Evolutionary conservation across 2,888 invertebrate genomes (phyloP), one percentile per base, ranked within the genome.

Genomic region (Tridacna crocea): DNA sequence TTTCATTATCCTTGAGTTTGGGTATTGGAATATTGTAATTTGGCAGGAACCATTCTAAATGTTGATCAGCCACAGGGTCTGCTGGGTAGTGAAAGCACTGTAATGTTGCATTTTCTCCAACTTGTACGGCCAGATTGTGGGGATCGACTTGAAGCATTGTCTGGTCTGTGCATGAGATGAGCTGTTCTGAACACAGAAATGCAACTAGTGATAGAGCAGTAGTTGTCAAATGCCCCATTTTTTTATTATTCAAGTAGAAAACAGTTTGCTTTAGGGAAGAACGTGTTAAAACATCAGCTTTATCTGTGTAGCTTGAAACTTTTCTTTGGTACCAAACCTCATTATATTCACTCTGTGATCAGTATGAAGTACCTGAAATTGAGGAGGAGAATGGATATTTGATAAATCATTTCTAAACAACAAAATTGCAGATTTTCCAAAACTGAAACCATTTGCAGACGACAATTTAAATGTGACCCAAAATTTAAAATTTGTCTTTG

Each of bases 71-170:
- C 68, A n/a, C 65, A 15, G 24, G 48, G 47, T 79, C 63, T 36
- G 75, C 73, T 73, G 85, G 85, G 63, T 75, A 80, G 55, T 85
- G 85, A 65, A 58, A 46, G 63, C 85, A 85, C 22, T 26, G 24
- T 27, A 84, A 51, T 22, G 27, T 60, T 0, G 79, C 74, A 22
- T 70, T 79, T n/a, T 85, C 77, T 17, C 82, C 80, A 17, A 63
- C 65, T 48, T 77, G 46, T 12, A 77, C 77, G 22, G 81, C 79
- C 36, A 60, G 70, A 27, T 68, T 65, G 26, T 58, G 22, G 11
- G 82, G 82, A 8, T 72, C 26, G 26, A 82, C 75, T 65, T 61
- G 73, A 15, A 82, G 65, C 12, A 66, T 68, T 27, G 55, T 58
- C 19, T 66, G 63, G 58, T 74, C 75, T 26, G 51, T 66, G 17